Conservation (phyloP, 2,113 vertebrate genomes). For the Panurus biarmicus region DNA sequence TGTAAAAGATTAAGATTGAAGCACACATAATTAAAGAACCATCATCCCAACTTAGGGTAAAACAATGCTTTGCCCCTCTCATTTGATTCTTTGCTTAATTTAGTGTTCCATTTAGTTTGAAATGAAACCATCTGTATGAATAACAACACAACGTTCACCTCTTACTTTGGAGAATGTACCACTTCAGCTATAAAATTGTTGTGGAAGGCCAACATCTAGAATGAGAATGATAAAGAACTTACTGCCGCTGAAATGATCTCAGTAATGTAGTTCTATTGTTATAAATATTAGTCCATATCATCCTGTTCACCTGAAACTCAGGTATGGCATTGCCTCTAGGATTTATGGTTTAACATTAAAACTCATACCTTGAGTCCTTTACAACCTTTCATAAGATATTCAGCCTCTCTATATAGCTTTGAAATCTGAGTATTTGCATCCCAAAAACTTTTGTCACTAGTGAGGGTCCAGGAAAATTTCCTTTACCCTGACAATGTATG, state of each 20-base stretch:
- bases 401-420: background rate
- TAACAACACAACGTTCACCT: background rate
- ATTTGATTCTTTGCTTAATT: background rate
- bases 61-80: background rate
- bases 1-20: background rate
- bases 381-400: background rate
- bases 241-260: background rate
- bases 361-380: background rate
- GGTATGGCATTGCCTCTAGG: background rate
- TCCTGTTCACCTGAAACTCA: background rate
- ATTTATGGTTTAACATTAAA: background rate
- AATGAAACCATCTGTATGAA: background rate
- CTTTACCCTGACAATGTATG: fast-evolving
- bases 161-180: background rate
- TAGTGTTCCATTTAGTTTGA: background rate
- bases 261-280: background rate
- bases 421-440: background rate
- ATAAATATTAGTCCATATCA: background rate
- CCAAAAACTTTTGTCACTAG: background rate
- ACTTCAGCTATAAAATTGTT: background rate
- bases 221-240: background rate
- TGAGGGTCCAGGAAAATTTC: background rate
- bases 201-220: background rate
- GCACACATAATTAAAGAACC: background rate
- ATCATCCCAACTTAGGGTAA: background rate